Percentiles rank a stretch among this genome's conserved stretches.
Evolutionary conservation across 2,888 invertebrate species (phyloP).

Genomic region (Ellobium chinense): DNA sequence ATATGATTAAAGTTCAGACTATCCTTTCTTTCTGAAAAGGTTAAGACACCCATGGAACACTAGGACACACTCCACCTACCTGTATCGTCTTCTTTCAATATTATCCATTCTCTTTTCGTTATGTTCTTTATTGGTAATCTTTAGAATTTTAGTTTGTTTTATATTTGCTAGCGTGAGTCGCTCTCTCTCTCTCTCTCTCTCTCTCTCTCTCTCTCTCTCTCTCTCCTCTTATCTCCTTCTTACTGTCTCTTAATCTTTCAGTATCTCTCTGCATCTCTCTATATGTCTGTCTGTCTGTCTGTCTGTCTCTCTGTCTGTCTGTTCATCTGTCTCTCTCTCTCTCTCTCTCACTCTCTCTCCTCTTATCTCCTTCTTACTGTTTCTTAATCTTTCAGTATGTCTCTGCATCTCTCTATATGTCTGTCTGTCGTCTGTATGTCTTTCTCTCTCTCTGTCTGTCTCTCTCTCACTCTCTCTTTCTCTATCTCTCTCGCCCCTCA

Average conservation of each 20-base stretch:
- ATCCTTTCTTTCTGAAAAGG: too few relatives aligned
- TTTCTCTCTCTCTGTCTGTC: conserved; percentile 15
- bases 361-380: neutral
- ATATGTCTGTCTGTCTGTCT: neutral
- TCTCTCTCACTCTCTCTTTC: conserved; percentile 5
- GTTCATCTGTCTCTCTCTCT: neutral
- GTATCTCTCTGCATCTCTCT: neutral
- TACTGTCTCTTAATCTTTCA: neutral
- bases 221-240: neutral
- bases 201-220: neutral
- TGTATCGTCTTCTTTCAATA: too few relatives aligned
- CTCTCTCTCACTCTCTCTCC: neutral
- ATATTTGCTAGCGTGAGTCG: too few relatives aligned
- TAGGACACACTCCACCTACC: too few relatives aligned
- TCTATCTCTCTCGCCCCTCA: neutral
- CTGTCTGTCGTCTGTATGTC: neutral
- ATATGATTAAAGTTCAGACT: too few relatives aligned
- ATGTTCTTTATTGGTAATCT: too few relatives aligned
- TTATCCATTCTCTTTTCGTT: too few relatives aligned
- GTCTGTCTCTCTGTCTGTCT: neutral
- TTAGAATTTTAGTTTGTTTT: too few relatives aligned
- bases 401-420: neutral
- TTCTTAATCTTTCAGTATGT: too few relatives aligned
- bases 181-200: neutral
- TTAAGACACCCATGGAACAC: too few relatives aligned